phyloP scores from a whole-genome alignment of 2,113 vertebrate genomes.

The Aviceda subcristata region DNA sequence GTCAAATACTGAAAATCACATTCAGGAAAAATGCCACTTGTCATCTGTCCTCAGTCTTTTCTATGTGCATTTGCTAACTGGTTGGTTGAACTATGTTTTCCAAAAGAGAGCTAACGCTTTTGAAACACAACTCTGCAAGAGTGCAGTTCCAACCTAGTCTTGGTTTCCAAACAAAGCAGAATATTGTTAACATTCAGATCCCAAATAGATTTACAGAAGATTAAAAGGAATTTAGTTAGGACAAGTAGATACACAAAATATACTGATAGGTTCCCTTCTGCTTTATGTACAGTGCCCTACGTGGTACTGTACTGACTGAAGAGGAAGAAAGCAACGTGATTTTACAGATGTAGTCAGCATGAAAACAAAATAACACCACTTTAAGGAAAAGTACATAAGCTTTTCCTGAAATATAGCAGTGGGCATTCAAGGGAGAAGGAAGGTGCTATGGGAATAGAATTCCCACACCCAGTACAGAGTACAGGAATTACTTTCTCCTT shows the following conservation, averaged over 20 bases:
- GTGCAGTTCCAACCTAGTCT: neutral
- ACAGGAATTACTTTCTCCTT: neutral
- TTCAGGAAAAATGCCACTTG: neutral
- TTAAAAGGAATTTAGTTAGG: neutral
- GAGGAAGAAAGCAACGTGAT: neutral
- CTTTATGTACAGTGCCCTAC: neutral
- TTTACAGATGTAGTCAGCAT: neutral
- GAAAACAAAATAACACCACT: neutral
- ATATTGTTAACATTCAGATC: neutral
- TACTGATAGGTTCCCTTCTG: neutral
- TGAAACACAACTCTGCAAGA: neutral
- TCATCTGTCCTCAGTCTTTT: neutral
- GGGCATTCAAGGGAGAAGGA: neutral
- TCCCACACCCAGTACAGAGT: neutral
- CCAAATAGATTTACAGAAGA: neutral
- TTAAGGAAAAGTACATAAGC: neutral
- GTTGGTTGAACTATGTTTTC: neutral
- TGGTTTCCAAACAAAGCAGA: neutral
- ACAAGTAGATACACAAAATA: neutral
- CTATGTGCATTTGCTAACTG: neutral
- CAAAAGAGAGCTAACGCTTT: neutral
- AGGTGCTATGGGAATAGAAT: neutral
- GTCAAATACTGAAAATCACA: neutral
- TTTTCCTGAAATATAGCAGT: neutral
- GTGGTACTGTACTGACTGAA: neutral